Base-by-base conservation (phyloP, 2,888 invertebrate genomes). In the Mythimna albipuncta region DNA sequence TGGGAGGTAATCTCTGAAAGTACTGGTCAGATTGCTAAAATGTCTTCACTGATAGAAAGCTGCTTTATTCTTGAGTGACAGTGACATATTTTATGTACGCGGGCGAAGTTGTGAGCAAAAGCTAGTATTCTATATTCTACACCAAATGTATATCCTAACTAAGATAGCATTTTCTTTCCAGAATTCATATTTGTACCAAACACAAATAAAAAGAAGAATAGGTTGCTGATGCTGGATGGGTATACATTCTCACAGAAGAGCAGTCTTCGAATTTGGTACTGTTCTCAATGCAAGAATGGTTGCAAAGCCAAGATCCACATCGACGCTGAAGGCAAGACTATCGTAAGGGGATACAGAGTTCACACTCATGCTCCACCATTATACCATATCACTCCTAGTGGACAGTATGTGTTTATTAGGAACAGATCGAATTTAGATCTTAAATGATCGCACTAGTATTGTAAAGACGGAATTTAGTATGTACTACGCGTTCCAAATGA, bases 231-330 rank as follows among this genome's bases (percentile, higher is more conserved):
- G 13, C 66, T 83, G 0, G 85, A 62, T 19, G 77, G 89, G 0
- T 91, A 79, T 57, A 90, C 91, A 0, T 91, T 88, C 62, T 85
- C 89, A 0, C 84, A 85, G 19, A 85, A 79, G 47, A 85, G 78
- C 16, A 79, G 78, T 26, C 79, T 69, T 26, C 72, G 81, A 0
- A 82, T 84, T 19, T 90, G 88, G 89, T 90, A 89, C 52, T 90
- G 90, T 38, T 89, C 89, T 1, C 84, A 85, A 64, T 83, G 77
- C 54, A 72, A 69, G 44, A 77, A 67, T 1, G 86, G 87, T 1
- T 91, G 91, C 59, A 87, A 79, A 66, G 90, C 90, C 0, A 87
- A 80, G 62, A 81, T 90, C 1, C 84, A 77, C 11, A 72, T 88
- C 69, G 73, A 83, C 57, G 71, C 73, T 6, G 67, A 84, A 0